These are phyloP conservation scores for Molossus molossus DNA, from an alignment of 2,797 vertebrate species.

Conservation along the genomic window DNA sequence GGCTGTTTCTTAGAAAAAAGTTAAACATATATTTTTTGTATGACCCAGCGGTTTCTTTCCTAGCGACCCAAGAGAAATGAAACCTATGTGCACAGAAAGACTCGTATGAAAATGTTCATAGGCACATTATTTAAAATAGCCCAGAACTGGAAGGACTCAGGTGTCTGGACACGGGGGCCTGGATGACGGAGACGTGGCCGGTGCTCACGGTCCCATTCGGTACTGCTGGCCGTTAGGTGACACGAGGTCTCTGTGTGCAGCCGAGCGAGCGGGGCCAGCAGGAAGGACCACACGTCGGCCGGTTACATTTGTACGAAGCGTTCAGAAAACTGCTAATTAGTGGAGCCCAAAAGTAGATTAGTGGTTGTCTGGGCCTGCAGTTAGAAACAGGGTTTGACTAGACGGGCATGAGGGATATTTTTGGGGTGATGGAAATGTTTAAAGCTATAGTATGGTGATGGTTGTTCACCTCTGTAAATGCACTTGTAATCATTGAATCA, in stretches of 20 bases:
- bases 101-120: background rate
- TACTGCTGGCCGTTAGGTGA: too few species aligned
- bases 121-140: background rate
- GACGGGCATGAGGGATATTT: background rate
- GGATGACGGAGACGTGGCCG: background rate
- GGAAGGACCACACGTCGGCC: background rate
- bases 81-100: background rate
- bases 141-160: background rate
- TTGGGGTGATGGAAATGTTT: background rate
- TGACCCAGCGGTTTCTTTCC: background rate
- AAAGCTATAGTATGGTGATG: background rate
- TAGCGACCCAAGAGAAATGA: background rate
- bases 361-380: background rate
- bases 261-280: background rate
- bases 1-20: slow-evolving; percentile 31
- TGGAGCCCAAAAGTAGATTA: background rate
- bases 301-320: background rate
- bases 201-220: background rate
- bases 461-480: background rate
- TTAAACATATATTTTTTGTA: background rate
- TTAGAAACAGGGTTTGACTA: background rate
- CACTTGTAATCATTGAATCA: background rate
- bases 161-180: background rate
- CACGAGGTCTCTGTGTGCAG: background rate
- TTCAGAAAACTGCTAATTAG: background rate